phyloP scores from a whole-genome alignment of 2,797 vertebrate genomes.

The Cirrhinus molitorella region DNA sequence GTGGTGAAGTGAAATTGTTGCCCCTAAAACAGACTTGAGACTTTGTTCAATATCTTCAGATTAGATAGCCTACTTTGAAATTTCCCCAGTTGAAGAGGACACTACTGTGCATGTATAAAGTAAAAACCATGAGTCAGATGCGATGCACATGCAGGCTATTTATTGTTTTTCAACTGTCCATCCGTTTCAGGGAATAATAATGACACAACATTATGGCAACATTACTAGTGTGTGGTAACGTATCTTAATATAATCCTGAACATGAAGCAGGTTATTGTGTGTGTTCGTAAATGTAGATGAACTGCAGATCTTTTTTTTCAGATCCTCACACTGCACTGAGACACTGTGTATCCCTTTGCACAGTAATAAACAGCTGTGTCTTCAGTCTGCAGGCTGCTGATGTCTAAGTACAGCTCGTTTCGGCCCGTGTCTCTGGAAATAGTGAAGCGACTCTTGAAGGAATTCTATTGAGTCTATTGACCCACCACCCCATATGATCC shows the following conservation, averaged over 20 bases:
- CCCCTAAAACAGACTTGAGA: too few relatives aligned
- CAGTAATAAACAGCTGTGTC: slow-evolving; percentile 61
- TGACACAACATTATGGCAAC: too few relatives aligned
- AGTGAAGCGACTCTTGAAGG: slow-evolving; percentile 56
- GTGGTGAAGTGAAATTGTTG: too few relatives aligned
- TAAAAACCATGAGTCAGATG: too few relatives aligned
- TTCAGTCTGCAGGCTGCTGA: slow-evolving; percentile 57
- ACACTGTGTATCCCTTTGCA: slow-evolving; percentile 53
- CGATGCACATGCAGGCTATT: too few relatives aligned
- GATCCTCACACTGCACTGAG: slow-evolving; percentile 1
- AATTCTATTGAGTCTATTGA: slow-evolving; percentile 11
- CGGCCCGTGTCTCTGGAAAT: slow-evolving; percentile 63
- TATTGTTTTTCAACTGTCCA: too few relatives aligned
- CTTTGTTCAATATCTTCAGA: too few relatives aligned
- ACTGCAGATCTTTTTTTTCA: slow-evolving; percentile 45
- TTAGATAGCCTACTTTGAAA: too few relatives aligned
- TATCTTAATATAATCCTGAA: background rate
- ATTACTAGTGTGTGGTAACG: background rate
- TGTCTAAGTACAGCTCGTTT: slow-evolving; percentile 61
- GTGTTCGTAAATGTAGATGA: background rate
- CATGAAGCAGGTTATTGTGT: background rate
- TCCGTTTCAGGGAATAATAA: too few relatives aligned
- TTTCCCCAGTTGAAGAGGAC: too few relatives aligned
- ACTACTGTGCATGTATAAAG: too few relatives aligned
- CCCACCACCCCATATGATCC: slow-evolving; percentile 48